These are phyloP conservation scores for Rhabdophis nuchalis DNA, from an alignment of 2,797 vertebrate genomes.

Conservation along the genomic window DNA sequence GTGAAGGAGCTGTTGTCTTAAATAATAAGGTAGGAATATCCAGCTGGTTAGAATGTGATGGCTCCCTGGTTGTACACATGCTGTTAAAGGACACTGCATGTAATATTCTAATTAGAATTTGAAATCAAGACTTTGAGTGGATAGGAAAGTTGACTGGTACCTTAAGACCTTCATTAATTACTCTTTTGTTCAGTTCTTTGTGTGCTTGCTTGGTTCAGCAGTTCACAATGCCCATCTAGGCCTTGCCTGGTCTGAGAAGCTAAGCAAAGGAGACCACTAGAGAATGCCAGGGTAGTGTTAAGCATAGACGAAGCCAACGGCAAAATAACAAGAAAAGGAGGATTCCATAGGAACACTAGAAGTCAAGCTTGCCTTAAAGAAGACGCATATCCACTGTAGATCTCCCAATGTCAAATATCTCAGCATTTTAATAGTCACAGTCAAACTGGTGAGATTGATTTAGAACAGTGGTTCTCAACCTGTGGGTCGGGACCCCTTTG, in stretches of 20 bases:
- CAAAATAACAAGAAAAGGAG: neutral
- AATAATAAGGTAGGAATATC: neutral
- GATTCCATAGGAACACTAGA: neutral
- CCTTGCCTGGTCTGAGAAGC: neutral
- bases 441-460: neutral
- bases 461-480: no score
- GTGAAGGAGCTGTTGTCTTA: neutral
- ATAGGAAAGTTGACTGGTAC: neutral
- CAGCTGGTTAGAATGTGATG: neutral
- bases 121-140: neutral
- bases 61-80: neutral
- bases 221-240: neutral
- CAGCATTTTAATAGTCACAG: neutral
- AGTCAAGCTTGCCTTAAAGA: neutral
- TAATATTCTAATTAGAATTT: neutral
- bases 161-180: neutral
- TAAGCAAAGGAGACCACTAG: neutral
- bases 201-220: neutral
- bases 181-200: neutral
- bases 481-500: no score
- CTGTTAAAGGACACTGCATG: neutral
- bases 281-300: neutral
- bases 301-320: neutral
- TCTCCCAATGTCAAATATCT: neutral
- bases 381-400: neutral